Base-by-base conservation (phyloP, 1,140 invertebrate species). In the Lasaia peninsularis region DNA sequence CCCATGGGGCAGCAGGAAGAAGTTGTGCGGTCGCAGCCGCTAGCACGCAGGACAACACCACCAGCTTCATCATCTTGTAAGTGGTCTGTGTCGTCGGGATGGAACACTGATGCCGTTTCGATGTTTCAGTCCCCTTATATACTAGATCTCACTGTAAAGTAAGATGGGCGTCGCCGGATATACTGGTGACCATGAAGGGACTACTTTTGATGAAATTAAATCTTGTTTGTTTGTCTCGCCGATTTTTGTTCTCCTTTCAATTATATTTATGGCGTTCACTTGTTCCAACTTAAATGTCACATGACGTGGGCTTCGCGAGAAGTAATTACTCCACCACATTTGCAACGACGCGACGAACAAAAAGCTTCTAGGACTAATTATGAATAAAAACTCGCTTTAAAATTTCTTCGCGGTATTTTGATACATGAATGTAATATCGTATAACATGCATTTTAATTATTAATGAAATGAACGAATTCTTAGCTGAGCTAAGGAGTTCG, bases 21-120 rank as follows among this genome's bases (percentile, higher is more conserved):
- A 28, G 75, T 52, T 58, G 55, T 10, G 86, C 89, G 18, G 77
- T 73, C 32, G 81, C 88, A 58, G 83, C 80, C 18, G 87, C 90
- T 68, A 90, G 34, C 52, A 90, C 63, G 75, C 86, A 90, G 63
- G 88, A 87, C 81, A 92, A 91, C 84, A 91, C 89, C 86, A 91
- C 90, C 87, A 90, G 80, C 75, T 91, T 91, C 69, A 80, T 73
- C 78, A 86, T 89, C 62, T 72, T 81, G 77, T 63, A 67, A 76
- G 72, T 80, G 83, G 85, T 88, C 80, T 84, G 82, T 82, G 82
- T 75, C 78, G 78, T 67, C 66, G 69, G 48, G 44, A 63, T 67
- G 60, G 63, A 67, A 73, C 73, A 83, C 80, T 82, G 77, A 80
- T 82, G 63, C 65, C 53, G 50, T 58, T 53, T 34, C 40, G 55